Conservation (phyloP, 2,113 vertebrate genomes). For the Tylochromis polylepis region DNA sequence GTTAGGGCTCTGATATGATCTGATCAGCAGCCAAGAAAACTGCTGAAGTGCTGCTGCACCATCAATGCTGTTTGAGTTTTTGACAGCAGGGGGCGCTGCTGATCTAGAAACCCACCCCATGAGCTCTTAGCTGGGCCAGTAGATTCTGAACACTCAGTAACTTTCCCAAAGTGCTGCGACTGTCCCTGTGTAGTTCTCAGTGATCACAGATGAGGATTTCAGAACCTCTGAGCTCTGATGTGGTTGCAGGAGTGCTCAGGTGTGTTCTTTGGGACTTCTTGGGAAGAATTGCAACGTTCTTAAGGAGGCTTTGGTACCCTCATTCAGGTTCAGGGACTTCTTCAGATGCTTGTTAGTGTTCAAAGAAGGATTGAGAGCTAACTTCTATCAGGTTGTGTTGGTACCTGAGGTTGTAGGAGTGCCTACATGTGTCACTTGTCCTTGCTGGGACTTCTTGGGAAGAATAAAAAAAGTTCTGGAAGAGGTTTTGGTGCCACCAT, state of each 20-base stretch:
- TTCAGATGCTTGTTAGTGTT: not conserved
- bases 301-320: not conserved
- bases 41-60: not conserved
- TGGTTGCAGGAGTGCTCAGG: accelerated
- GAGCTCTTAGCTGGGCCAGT: not conserved
- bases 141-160: not conserved
- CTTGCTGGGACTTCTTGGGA: not conserved
- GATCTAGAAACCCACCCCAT: not conserved
- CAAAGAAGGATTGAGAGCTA: not conserved
- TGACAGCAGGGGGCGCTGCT: not conserved
- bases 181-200: not conserved
- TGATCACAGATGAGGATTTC: not conserved
- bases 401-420: not conserved
- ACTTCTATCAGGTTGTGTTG: not conserved
- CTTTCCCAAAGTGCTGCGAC: accelerated
- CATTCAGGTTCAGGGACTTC: not conserved
- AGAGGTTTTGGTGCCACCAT: accelerated
- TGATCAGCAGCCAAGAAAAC: not conserved
- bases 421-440: not conserved
- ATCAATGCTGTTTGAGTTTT: not conserved
- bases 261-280: not conserved
- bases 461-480: not conserved
- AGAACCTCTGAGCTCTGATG: not conserved
- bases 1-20: not conserved
- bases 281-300: not conserved